Conservation (phyloP, 2,113 vertebrate species). For the Elephas maximus region DNA sequence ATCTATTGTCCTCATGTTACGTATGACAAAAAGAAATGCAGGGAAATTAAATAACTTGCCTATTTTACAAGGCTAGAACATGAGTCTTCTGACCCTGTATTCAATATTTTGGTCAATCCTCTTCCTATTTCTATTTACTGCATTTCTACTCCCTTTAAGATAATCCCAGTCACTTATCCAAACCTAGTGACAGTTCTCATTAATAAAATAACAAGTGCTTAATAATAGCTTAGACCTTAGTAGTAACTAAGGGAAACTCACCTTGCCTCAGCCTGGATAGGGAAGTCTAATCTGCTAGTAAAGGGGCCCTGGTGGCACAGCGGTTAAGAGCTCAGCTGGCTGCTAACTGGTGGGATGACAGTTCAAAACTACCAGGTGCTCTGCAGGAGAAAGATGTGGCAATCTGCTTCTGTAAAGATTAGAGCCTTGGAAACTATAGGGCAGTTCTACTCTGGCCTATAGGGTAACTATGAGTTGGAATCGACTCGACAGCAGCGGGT, state of each 20-base stretch:
- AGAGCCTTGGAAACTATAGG: background rate
- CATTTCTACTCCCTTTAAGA: slow-evolving; percentile 32
- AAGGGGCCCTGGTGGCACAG: too few species aligned
- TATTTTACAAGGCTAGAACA: background rate
- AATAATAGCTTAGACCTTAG: background rate
- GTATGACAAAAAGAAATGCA: slow-evolving; percentile 6
- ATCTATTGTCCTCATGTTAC: background rate
- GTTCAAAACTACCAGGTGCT: too few species aligned
- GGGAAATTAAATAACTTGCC: background rate
- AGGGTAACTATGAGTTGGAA: background rate
- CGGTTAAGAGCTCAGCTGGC: too few species aligned
- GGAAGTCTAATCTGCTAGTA: background rate
- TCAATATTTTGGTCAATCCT: background rate
- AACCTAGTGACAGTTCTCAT: background rate
- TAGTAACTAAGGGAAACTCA: background rate
- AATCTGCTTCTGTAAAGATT: background rate
- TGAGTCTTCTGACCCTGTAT: background rate
- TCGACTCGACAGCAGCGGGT: background rate
- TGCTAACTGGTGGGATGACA: too few species aligned
- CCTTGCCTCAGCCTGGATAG: background rate
- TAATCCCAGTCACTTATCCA: background rate
- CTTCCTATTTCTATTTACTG: background rate
- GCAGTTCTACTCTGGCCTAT: background rate
- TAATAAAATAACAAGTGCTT: background rate
- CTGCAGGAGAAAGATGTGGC: background rate